Base-by-base conservation (phyloP, 2,797 vertebrate species). In the Hypotaenidia philippensis region DNA sequence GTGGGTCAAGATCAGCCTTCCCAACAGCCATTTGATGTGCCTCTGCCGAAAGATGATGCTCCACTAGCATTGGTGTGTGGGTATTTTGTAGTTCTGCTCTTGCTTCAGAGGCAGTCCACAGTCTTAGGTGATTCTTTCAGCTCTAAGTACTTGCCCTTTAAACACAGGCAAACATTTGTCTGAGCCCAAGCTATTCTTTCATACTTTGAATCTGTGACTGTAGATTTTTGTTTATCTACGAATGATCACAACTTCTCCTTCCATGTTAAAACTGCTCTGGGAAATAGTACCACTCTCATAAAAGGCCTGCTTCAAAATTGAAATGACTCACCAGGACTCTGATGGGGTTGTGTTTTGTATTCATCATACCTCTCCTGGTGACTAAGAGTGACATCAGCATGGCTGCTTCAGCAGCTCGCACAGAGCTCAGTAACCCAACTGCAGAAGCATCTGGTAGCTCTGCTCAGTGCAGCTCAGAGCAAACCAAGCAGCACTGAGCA, bases 1-100 rank as follows among this genome's bases (percentile, higher is more conserved):
- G 61, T 85, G 92, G 94, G 94, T 96, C 94, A 89, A 93, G 82
- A 97, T 70, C 74, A 47, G 81, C 44, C 64, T 95, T 80, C 55
- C 23, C 13, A 55, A 47, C 53, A 83, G 87, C 60, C 75, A 34
- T 31, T 44, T 74, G 82, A 64, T 65, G 19, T 56, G 83, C 70
- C 64, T 69, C 78, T 41, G 59, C 78, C 64, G 32, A 80, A 91
- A 92, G 76, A 44, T 45, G 32, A 47, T 66, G 13, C n/a, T 63
- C 76, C 27, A 13, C 40, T 52, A 50, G 38, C 55, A 47, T 41
- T 8, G 6, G 13, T 70, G 22, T 11, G n/a, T 55, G 44, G 31
- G 49, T 68, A 5, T 53, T 83, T 89, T 45, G 32, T 53, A 63
- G 53, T 82, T 66, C 32, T 3, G 5, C 6, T 26, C 69, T 69